Evolutionary conservation across 1,140 invertebrate genomes (phyloP), one percentile per base, ranked within the genome.

Genomic region (Apis dorsata): DNA sequence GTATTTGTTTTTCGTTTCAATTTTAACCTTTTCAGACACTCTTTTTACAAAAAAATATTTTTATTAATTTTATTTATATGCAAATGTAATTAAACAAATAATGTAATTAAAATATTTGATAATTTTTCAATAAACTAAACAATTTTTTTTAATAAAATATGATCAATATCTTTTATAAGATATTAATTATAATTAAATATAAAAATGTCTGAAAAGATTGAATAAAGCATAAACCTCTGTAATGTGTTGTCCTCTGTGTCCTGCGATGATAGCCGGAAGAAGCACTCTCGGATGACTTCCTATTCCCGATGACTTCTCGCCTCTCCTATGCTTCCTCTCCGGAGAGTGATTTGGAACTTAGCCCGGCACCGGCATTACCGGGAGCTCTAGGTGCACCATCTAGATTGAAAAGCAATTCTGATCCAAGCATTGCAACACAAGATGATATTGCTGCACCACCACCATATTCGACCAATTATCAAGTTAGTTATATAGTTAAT

Each of bases 271-370:
- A 97, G 96, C 96, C 96, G 90, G 96, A 97, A 94, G 97, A 97
- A 95, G 97, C 97, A 94, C 95, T 97, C 93, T 97, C 97, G 90
- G 97, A 98, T 95, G 98, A 99, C 95, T 98, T 99, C 96, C 96
- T 99, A 91, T 99, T 99, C 95, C 98, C 98, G 90, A 99, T 99
- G 98, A 98, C 98, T 86, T 98, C 97, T 94, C 97, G 98, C 91
- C 95, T 99, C 85, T 99, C 98, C 91, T 99, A 99, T 95, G 98
- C 98, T 85, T 98, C 98, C 90, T 98, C 98, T 91, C 98, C 98
- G 86, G 98, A 99, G 94, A 98, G 97, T 92, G 98, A 99, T 94
- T 95, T 98, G 92, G 98, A 99, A 94, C 95, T 97, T 89, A 97
- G 97, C 91, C 96, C 97, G 83, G 96, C 96, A 89, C 96, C 96